Base-by-base conservation (phyloP, 1,140 invertebrate genomes). In the Drosophila rhopaloa region DNA sequence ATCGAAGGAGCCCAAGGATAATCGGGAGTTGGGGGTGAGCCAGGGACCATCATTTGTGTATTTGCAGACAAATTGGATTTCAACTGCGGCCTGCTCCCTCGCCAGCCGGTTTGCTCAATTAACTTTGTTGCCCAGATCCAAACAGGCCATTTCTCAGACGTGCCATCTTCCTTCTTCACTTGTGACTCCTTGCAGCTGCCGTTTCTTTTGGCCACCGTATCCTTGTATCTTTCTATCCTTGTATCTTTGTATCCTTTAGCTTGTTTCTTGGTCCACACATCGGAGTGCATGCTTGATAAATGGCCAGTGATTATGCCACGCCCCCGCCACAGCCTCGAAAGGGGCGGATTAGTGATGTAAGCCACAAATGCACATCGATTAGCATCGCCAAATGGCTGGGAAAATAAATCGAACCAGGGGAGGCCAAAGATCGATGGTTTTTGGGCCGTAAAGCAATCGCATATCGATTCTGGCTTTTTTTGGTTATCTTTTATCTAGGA, bases 11-110 rank as follows among this genome's bases (percentile, higher is more conserved):
- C 19, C 43, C 16, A 44, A 16, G 24, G 24, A 24, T 24, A 24
- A 24, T 24, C 24, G 24, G 24, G 46, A 48, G 46, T 48, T 48
- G 46, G 27, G 19, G 2, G 9, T 13, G 55, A 6, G 16, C 27
- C 40, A 19, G n/a, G 48, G 24, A n/a, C 74, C 63, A 76, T 76
- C 71, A 76, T 76, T 76, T 76, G 71, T 66, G 56, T 75, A 76
- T 76, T 76, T 76, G 53, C 72, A 60, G 76, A 78, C 75, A 78
- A 78, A 78, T 78, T 77, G 76, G 65, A 78, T 78, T 78, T 78
- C 51, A 32, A 54, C 71, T 75, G 47, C 43, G 72, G 71, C 58
- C 51, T 38, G 58, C 66, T 59, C 47, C 24, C 51, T 29, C 50
- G 48, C 61, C 43, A 55, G 41, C 35, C 56, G 41, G 62, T 46